Base-by-base conservation (phyloP, 2,888 invertebrate genomes). In the Agrilus biguttatus region DNA sequence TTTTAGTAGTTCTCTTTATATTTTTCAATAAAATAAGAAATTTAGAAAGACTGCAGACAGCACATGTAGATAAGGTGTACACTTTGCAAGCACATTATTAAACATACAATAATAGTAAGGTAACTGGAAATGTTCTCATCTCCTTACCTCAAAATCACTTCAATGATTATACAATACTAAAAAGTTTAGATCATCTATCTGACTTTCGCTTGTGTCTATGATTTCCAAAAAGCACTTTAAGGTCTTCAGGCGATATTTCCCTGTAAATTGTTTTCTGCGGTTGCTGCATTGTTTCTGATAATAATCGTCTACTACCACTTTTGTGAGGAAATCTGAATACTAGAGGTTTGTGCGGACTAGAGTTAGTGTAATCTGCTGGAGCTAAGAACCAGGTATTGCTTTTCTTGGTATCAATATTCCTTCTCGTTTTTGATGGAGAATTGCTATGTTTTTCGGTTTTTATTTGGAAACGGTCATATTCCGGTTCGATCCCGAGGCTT, bases 311-410 rank as follows among this genome's bases (percentile, higher is more conserved):
- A 12, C 43, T 45, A 14, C 51, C 48, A 40, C 56, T 53, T 43
- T 57, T 59, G 38, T 55, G 53, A 8, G 59, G 55, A 49, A 64
- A 61, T 48, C 60, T 55, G 47, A 63, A 49, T 32, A 62, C 60
- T 40, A 62, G 48, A 12, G 63, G 60, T 49, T 57, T 59, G 37
- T 58, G 55, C 10, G 53, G 54, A 47, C 48, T 51, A 39, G 51
- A 45, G 33, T 54, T 51, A 23, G 52, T 53, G 55, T 55, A 58
- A 28, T 28, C 28, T 28, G 47, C 49, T 2, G 58, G 50, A 6
- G 59, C 57, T 14, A 59, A 43, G 8, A 53, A 47, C 53, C 60
- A 60, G 44, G 57, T 52, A 41, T 52, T 49, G 32, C 41, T 49
- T 23, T 49, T 44, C 44, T 54, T 59, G 28, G 8, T 28, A 19